Evolutionary conservation across 2,888 invertebrate species (phyloP).

Genomic region (Fissipunctia ypsillon): DNA sequence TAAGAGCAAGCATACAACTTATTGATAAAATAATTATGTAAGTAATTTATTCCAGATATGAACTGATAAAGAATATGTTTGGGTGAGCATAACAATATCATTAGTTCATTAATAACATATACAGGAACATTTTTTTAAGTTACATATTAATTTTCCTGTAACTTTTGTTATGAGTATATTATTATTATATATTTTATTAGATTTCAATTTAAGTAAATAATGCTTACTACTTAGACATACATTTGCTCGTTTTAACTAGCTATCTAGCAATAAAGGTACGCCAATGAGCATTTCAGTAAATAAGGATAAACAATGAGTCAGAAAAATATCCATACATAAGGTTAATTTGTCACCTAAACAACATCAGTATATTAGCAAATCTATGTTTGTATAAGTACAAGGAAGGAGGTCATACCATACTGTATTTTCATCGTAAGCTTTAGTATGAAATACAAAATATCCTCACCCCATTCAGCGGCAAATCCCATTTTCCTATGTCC

Average conservation of each 20-base stretch:
- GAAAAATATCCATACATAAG: not conserved
- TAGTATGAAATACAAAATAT: constrained; percentile 19
- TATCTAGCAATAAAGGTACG: constrained; percentile 4
- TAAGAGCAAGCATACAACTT: not conserved
- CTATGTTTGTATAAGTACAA: not conserved
- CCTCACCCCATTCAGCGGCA: constrained; percentile 90
- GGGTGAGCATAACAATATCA: not conserved
- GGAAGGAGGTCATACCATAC: not conserved
- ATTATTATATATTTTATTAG: not conserved
- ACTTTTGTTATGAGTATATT: not conserved
- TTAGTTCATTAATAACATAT: not conserved
- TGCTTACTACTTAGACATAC: not conserved
- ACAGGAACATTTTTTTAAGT: not conserved
- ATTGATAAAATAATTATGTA: not conserved
- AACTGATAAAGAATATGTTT: not conserved
- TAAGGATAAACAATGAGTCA: constrained; percentile 30
- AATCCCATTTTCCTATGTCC: constrained; percentile 93
- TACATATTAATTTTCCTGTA: constrained; percentile 7
- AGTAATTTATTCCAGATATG: not conserved
- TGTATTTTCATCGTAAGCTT: constrained; percentile 5
- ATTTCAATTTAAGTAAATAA: not conserved
- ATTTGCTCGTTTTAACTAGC: not conserved
- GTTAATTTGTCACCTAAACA: constrained; percentile 8
- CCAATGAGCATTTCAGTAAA: constrained; percentile 12
- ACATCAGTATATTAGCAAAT: constrained; percentile 4